These are phyloP conservation scores for Gallinago solitaria DNA, from an alignment of 2,797 vertebrate genomes.

Conservation along the genomic window DNA sequence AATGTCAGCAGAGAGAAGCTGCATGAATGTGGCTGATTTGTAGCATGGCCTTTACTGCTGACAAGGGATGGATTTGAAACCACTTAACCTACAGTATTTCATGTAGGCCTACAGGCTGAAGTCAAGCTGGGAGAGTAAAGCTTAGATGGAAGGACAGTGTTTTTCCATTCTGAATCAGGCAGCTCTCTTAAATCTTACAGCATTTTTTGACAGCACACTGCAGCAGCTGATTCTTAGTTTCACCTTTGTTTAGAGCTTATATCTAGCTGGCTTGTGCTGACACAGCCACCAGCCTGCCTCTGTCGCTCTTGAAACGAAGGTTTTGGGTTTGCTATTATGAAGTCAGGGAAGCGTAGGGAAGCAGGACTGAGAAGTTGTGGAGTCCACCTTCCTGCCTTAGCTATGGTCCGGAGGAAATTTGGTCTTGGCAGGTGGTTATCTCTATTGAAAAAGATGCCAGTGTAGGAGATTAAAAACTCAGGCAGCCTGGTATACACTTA, in stretches of 20 bases:
- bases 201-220: not conserved
- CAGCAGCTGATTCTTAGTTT: not conserved
- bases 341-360: not conserved
- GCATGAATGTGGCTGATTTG: not conserved
- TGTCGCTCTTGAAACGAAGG: not conserved
- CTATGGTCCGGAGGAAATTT: not conserved
- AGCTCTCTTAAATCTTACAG: not conserved
- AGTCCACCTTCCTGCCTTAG: not conserved
- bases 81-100: slow-evolving; percentile 6
- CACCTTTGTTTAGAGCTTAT: not conserved
- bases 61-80: not conserved
- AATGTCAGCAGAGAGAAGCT: not conserved
- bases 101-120: not conserved
- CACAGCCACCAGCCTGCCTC: not conserved
- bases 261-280: not conserved
- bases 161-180: not conserved
- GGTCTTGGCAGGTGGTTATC: not conserved
- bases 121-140: not conserved
- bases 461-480: not conserved
- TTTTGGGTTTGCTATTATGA: not conserved
- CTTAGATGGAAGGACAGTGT: not conserved
- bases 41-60: not conserved
- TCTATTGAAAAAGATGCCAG: not conserved
- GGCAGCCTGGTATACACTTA: not conserved
- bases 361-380: not conserved